Percentiles rank a stretch among this genome's conserved stretches.
phyloP scores from a whole-genome alignment of 1,140 invertebrate species.

The Eueides isabella region DNA sequence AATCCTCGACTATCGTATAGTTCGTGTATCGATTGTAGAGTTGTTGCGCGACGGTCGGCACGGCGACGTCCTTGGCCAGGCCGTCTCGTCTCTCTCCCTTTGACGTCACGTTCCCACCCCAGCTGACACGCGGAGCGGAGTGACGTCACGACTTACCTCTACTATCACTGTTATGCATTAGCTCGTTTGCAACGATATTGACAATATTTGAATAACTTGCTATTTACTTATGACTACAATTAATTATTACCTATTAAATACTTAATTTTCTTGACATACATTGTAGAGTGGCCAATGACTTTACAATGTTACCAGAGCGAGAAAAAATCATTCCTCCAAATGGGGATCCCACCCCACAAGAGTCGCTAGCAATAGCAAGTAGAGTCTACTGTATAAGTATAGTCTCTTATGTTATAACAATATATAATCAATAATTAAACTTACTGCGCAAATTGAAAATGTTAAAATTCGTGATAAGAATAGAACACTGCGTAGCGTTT shows the following conservation, averaged over 20 bases:
- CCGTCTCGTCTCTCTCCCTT: constrained; percentile 52
- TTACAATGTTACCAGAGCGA: no score
- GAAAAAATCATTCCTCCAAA: no score
- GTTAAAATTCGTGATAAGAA: background rate
- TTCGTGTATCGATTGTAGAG: constrained; percentile 66
- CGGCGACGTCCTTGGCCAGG: constrained; percentile 76
- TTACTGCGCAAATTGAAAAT: background rate
- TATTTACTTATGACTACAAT: background rate
- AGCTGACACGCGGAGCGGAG: constrained; percentile 55
- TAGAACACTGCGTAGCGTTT: background rate
- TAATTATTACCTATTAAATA: background rate
- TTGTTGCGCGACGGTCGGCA: constrained; percentile 72
- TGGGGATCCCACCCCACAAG: no score
- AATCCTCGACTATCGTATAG: constrained; percentile 31
- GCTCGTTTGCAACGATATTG: constrained; percentile 9
- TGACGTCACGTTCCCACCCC: constrained; percentile 68
- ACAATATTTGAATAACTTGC: background rate
- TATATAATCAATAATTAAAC: background rate
- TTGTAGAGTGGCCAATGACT: no score
- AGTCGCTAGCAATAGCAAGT: no score
- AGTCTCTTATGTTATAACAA: no score
- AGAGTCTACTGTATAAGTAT: no score
- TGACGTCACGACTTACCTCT: constrained; percentile 59
- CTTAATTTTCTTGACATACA: no score
- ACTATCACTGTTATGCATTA: constrained; percentile 17